Conservation (phyloP, 2,888 invertebrate species). For the Drosophila diplacantha region DNA sequence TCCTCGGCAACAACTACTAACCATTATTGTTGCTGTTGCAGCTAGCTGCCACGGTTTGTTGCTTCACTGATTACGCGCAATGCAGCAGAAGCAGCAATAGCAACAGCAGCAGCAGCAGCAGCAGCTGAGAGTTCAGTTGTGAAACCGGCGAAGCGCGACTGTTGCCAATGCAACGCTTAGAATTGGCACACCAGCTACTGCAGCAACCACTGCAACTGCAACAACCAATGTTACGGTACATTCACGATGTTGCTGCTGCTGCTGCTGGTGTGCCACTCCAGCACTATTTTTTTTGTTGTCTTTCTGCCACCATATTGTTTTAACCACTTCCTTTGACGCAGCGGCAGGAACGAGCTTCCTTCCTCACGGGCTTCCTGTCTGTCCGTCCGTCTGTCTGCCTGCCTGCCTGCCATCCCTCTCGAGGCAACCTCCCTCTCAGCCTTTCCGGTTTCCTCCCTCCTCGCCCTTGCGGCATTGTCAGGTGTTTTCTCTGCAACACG, state of each 20-base stretch:
- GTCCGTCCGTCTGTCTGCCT: not conserved
- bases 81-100: constrained; percentile 50
- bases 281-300: constrained; percentile 17
- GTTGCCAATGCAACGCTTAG: constrained; percentile 72
- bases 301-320: constrained; percentile 36
- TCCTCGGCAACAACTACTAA: constrained; percentile 30
- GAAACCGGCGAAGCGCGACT: constrained; percentile 74
- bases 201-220: constrained; percentile 26
- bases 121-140: constrained; percentile 50
- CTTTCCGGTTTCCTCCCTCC: constrained; percentile 8
- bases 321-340: constrained; percentile 66
- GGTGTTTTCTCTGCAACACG: constrained; percentile 46
- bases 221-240: constrained; percentile 60
- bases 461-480: constrained; percentile 39
- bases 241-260: constrained; percentile 26
- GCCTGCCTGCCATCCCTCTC: constrained; percentile 34
- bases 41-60: constrained; percentile 68
- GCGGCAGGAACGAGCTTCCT: constrained; percentile 60
- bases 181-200: constrained; percentile 66
- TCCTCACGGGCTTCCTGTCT: constrained; percentile 61
- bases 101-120: constrained; percentile 13
- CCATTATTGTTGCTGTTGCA: constrained; percentile 42
- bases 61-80: constrained; percentile 73
- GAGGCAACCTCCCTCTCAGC: constrained; percentile 12
- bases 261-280: constrained; percentile 25